Conservation (phyloP, 2,888 invertebrate species). For the Pardosa pseudoannulata region DNA sequence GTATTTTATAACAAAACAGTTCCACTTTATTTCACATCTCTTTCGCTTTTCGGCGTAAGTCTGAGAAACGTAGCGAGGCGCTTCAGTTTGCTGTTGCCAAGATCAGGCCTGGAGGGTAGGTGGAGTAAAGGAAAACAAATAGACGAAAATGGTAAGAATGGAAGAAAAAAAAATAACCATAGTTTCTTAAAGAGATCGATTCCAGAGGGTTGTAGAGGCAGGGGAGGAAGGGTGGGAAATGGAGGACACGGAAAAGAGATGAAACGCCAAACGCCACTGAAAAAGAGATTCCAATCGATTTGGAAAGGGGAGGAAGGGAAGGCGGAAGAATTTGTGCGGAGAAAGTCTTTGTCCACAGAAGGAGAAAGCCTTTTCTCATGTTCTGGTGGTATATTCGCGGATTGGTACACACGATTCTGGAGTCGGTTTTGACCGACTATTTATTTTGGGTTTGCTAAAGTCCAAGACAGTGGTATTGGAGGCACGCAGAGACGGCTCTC, state of each 20-base stretch:
- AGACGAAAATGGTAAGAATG: slow-evolving; percentile 1
- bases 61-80: no score
- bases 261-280: slow-evolving; percentile 23
- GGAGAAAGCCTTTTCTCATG: slow-evolving; percentile 52
- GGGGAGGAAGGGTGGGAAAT: not conserved
- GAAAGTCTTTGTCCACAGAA: slow-evolving; percentile 44
- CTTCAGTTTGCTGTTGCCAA: no score
- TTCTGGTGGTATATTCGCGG: slow-evolving; percentile 55
- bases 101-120: not conserved
- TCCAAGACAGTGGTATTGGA: slow-evolving; percentile 8
- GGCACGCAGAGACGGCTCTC: not conserved
- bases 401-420: slow-evolving; percentile 27
- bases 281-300: slow-evolving; percentile 53
- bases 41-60: no score
- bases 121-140: not conserved
- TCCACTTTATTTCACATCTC: no score
- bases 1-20: no score
- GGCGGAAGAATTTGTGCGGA: slow-evolving; percentile 32
- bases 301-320: not conserved
- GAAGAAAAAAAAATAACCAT: slow-evolving; percentile 48
- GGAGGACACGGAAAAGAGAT: slow-evolving; percentile 18
- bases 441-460: slow-evolving; percentile 36
- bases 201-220: slow-evolving; percentile 1
- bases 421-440: slow-evolving; percentile 63
- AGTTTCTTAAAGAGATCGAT: slow-evolving; percentile 58